Conservation (phyloP, 2,113 vertebrate genomes). For the Thermophis baileyi region DNA sequence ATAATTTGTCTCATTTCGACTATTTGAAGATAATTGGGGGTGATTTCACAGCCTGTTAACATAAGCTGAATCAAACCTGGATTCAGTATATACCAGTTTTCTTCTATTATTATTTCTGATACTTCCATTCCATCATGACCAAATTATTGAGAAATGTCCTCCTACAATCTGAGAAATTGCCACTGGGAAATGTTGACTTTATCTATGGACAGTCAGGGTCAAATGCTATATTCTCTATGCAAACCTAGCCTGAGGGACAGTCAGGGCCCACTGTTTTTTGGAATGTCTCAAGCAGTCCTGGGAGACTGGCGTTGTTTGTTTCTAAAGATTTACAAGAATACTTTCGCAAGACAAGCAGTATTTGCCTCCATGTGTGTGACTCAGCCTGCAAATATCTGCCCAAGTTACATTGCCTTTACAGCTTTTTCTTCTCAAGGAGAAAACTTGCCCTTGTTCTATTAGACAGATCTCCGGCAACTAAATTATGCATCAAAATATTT, state of each 20-base stretch:
- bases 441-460: background rate
- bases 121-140: background rate
- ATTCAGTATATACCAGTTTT: background rate
- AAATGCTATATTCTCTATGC: background rate
- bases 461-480: conserved; percentile 27
- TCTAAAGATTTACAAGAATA: conserved; percentile 17
- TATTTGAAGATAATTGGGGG: background rate
- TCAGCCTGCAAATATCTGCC: conserved; percentile 15
- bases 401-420: background rate
- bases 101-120: background rate
- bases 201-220: background rate
- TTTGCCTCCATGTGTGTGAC: conserved; percentile 6
- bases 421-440: background rate
- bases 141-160: background rate
- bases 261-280: background rate
- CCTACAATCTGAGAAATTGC: background rate
- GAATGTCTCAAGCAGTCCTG: conserved; percentile 3
- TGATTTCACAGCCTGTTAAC: background rate
- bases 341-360: conserved; percentile 9
- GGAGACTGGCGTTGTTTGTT: conserved; percentile 3
- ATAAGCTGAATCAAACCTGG: background rate
- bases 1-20: background rate
- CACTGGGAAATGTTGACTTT: background rate
- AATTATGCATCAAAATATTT: conserved; percentile 7
- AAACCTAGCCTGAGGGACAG: background rate